Conservation (phyloP, 2,113 vertebrate species). For the Sander vitreus region DNA sequence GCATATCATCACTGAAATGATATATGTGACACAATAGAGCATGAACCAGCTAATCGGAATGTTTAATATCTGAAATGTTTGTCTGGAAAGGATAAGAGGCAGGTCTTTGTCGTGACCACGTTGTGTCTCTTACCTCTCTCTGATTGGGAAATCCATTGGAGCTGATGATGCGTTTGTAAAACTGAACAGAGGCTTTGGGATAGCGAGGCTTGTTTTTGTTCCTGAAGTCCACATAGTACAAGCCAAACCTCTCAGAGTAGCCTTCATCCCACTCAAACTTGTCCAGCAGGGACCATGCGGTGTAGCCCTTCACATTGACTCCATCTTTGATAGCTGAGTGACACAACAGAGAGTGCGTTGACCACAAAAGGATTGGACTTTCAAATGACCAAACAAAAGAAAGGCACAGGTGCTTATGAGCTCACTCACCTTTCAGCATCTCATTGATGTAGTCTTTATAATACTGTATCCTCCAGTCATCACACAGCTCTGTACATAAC, state of each 20-base stretch:
- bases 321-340: constrained; percentile 92
- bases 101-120: not conserved
- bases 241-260: constrained; percentile 91
- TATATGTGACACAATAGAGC: not conserved
- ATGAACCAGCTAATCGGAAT: not conserved
- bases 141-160: constrained; percentile 92
- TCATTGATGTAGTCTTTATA: constrained; percentile 93
- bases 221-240: constrained; percentile 92
- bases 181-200: constrained; percentile 92
- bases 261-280: constrained; percentile 97
- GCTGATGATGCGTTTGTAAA: constrained; percentile 89
- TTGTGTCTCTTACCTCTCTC: constrained; percentile 85
- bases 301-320: constrained; percentile 91
- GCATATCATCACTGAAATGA: not conserved
- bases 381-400: not conserved
- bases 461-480: constrained; percentile 93
- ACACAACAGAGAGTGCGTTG: constrained; percentile 11
- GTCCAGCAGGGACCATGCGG: constrained; percentile 94
- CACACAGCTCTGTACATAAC: constrained; percentile 89
- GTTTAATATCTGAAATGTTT: not conserved
- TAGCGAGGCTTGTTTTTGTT: constrained; percentile 90
- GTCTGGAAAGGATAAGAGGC: not conserved
- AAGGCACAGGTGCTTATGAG: not conserved
- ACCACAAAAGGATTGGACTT: not conserved
- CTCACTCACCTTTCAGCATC: constrained; percentile 92